phyloP scores from a whole-genome alignment of 2,113 vertebrate genomes.

The Phylloscopus whistleri region DNA sequence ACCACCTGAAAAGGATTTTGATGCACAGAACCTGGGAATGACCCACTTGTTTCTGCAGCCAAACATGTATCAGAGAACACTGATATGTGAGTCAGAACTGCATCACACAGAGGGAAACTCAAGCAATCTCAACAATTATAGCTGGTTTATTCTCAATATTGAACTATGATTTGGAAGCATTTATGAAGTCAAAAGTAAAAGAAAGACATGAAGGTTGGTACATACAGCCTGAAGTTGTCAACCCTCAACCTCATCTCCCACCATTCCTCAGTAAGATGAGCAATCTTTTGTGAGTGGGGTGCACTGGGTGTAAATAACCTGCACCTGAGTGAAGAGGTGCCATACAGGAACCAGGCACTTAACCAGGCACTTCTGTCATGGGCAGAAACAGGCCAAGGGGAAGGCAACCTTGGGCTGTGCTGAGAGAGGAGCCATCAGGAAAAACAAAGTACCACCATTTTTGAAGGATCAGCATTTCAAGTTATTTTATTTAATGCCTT shows the following conservation, averaged over 20 bases:
- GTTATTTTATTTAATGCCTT: background rate
- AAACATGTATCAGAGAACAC: background rate
- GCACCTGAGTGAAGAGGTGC: background rate
- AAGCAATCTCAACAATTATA: background rate
- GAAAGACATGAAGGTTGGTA: background rate
- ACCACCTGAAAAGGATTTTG: background rate
- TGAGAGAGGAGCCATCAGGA: background rate
- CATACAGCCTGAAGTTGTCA: background rate
- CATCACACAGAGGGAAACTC: background rate
- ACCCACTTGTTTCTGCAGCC: background rate
- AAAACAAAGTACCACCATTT: background rate
- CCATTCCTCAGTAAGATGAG: background rate
- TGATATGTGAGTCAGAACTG: background rate
- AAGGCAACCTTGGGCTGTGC: rapidly evolving
- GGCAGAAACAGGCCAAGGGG: background rate
- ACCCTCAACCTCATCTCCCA: background rate
- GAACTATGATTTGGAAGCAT: background rate
- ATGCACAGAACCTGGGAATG: background rate
- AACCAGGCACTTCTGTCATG: rapidly evolving
- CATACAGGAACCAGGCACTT: background rate
- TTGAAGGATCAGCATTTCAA: background rate
- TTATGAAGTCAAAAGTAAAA: background rate
- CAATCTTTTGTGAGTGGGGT: rapidly evolving
- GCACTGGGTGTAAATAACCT: background rate
- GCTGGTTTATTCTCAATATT: background rate